These are phyloP conservation scores for Notodonta ziczac DNA, from an alignment of 2,888 invertebrate genomes.

Conservation along the genomic window DNA sequence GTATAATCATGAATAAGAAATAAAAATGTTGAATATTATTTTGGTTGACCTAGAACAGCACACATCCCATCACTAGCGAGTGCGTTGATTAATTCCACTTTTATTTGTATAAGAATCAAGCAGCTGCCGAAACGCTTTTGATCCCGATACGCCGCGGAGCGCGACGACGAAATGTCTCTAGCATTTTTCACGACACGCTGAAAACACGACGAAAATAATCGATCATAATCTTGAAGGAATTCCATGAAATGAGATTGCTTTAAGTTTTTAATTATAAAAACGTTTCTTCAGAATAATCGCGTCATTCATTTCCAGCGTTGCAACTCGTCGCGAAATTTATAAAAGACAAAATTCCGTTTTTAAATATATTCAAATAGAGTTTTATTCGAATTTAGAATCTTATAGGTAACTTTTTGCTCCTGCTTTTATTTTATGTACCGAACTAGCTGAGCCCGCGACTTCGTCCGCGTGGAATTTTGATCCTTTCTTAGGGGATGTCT, in stretches of 20 bases:
- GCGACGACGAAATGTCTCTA: slow-evolving; percentile 72
- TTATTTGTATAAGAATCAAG: slow-evolving; percentile 79
- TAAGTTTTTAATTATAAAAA: slow-evolving; percentile 53
- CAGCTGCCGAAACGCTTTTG: slow-evolving; percentile 75
- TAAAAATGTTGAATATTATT: too few relatives aligned
- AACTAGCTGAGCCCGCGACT: too few relatives aligned
- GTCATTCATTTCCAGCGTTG: slow-evolving; percentile 2
- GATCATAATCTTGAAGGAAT: slow-evolving; percentile 76
- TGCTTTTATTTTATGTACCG: too few relatives aligned
- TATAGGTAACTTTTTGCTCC: too few relatives aligned
- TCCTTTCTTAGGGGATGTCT: too few relatives aligned
- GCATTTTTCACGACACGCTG: slow-evolving; percentile 70
- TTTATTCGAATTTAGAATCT: too few relatives aligned
- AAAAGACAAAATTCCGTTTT: background rate
- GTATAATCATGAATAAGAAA: too few relatives aligned
- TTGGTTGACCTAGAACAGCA: slow-evolving; percentile 10
- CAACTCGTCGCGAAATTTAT: background rate
- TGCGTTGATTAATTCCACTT: slow-evolving; percentile 79
- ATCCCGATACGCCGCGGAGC: slow-evolving; percentile 74
- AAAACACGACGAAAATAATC: slow-evolving; percentile 78
- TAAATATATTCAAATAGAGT: background rate
- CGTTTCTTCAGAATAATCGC: slow-evolving; percentile 29
- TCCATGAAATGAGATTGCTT: slow-evolving; percentile 60
- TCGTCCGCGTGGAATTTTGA: too few relatives aligned
- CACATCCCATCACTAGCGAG: slow-evolving; percentile 61